These are phyloP conservation scores for Psettodes erumei DNA, from an alignment of 2,113 vertebrate genomes.

Conservation along the genomic window DNA sequence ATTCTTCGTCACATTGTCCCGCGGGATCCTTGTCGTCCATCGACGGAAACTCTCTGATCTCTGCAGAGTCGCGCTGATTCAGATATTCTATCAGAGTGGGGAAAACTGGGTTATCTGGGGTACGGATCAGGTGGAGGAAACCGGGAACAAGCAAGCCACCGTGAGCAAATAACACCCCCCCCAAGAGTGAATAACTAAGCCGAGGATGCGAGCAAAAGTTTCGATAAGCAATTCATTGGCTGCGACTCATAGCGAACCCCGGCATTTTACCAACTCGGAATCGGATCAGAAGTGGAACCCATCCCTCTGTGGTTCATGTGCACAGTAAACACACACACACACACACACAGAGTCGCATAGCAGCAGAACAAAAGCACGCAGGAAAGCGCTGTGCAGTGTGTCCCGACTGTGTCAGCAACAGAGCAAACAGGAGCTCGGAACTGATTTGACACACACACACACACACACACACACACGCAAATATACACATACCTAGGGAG, in stretches of 20 bases:
- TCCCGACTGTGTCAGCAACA: conserved; percentile 54
- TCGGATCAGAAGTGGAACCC: neutral
- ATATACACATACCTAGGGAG: conserved; percentile 29
- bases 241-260: neutral
- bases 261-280: neutral
- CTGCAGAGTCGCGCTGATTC: conserved; percentile 31
- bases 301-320: conserved; percentile 7
- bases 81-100: neutral
- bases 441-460: conserved; percentile 41
- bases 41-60: conserved; percentile 20
- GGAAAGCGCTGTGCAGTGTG: conserved; percentile 45
- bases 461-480: neutral
- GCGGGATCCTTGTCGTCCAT: neutral
- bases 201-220: neutral
- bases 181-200: neutral
- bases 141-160: neutral
- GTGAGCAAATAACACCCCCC: too few species aligned
- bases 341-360: conserved; percentile 45
- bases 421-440: conserved; percentile 53
- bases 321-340: neutral
- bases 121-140: neutral
- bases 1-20: neutral
- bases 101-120: neutral
- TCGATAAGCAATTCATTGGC: neutral
- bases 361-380: conserved; percentile 43